Conservation (phyloP, 1,140 invertebrate genomes). For the Drosophila auraria region DNA sequence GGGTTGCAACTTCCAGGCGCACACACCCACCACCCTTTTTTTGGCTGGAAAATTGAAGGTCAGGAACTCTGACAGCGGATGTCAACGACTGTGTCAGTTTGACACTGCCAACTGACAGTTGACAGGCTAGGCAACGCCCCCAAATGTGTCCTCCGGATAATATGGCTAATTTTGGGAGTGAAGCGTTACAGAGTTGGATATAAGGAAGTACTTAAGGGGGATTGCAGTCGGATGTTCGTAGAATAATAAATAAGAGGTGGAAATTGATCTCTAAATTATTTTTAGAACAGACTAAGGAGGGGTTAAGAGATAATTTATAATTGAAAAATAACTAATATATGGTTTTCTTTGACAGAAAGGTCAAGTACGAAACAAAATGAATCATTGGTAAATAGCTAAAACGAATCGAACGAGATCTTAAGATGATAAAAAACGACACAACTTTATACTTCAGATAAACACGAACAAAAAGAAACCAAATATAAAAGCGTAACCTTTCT, state of each 20-base stretch:
- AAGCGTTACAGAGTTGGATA: constrained; percentile 3
- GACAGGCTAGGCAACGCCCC: constrained; percentile 64
- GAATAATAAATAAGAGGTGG: constrained; percentile 5
- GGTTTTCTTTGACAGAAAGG: no score
- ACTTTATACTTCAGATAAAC: no score
- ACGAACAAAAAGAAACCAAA: no score
- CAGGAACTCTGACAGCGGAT: constrained; percentile 69
- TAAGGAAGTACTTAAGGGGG: constrained; percentile 13
- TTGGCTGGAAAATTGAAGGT: constrained; percentile 57
- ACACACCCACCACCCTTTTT: constrained; percentile 42
- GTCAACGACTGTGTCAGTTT: constrained; percentile 63
- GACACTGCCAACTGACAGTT: constrained; percentile 60
- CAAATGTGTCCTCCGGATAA: constrained; percentile 71
- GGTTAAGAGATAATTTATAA: no score
- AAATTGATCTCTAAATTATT: neutral
- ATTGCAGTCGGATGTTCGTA: neutral
- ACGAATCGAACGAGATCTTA: no score
- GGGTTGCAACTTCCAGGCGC: constrained; percentile 59
- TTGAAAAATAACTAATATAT: neutral
- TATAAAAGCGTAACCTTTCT: no score
- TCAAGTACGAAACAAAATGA: no score
- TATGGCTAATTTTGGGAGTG: constrained; percentile 67
- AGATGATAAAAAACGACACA: no score
- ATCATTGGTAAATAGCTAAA: no score
- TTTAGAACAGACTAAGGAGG: neutral